Percentiles rank a stretch among this genome's conserved stretches.
These are phyloP conservation scores for Drosophila tropicalis DNA, from an alignment of 1,140 invertebrate species.

Conservation along the genomic window DNA sequence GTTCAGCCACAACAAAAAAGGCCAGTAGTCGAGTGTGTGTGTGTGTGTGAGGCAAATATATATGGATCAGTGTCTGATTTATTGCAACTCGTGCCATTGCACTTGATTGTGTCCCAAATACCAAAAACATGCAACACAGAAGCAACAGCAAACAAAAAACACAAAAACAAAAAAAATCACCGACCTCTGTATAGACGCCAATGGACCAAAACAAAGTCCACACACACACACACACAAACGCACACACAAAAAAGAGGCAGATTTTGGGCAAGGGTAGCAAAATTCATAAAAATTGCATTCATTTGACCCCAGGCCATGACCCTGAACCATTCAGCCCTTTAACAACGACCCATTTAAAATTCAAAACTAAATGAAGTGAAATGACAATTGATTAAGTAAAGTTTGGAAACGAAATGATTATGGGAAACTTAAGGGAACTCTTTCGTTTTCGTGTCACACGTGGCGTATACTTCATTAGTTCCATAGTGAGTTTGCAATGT, in stretches of 20 bases:
- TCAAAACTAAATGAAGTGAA: slow-evolving; percentile 27
- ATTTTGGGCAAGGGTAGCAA: slow-evolving; percentile 32
- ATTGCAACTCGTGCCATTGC: slow-evolving; percentile 76
- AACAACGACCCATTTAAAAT: neutral
- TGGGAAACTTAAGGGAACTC: no score
- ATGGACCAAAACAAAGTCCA: slow-evolving; percentile 38
- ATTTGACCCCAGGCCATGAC: slow-evolving; percentile 44
- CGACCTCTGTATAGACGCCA: slow-evolving; percentile 38
- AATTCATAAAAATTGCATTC: slow-evolving; percentile 49
- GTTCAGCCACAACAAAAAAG: slow-evolving; percentile 54
- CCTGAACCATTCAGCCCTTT: slow-evolving; percentile 50
- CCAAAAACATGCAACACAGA: slow-evolving; percentile 54
- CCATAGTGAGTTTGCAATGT: no score
- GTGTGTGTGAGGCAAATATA: slow-evolving; percentile 53
- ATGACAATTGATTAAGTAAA: neutral
- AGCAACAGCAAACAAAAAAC: slow-evolving; percentile 31
- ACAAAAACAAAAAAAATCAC: slow-evolving; percentile 35
- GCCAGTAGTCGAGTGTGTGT: slow-evolving; percentile 53
- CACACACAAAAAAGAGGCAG: neutral
- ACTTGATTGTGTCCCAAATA: slow-evolving; percentile 81
- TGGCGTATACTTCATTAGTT: no score
- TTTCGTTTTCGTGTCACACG: no score
- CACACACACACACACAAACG: neutral
- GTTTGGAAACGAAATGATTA: neutral
- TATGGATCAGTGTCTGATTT: slow-evolving; percentile 80